These are phyloP conservation scores for Macropis europaea DNA, from an alignment of 2,888 invertebrate species.

Conservation along the genomic window DNA sequence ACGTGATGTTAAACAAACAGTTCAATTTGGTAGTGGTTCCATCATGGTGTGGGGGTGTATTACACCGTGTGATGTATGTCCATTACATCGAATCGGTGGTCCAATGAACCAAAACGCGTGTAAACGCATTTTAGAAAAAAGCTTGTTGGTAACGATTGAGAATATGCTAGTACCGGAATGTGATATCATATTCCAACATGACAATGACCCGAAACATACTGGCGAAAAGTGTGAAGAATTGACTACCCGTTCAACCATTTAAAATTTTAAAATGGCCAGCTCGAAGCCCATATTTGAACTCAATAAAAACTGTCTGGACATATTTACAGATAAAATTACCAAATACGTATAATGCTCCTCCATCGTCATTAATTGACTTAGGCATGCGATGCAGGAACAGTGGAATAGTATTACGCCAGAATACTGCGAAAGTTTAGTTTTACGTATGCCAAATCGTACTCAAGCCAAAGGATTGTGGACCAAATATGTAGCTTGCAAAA, in stretches of 20 bases:
- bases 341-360: constrained; percentile 1
- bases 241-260: constrained; percentile 5
- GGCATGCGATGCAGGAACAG: constrained; percentile 10
- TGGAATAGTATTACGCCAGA: constrained; percentile 2
- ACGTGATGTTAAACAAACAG: no score
- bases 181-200: constrained; percentile 18
- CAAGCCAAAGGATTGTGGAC: constrained; percentile 6
- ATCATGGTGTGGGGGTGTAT: constrained; percentile 37
- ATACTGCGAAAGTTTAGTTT: constrained; percentile 9
- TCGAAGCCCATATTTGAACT: constrained; percentile 20
- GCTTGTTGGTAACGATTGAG: constrained; percentile 1
- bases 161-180: constrained; percentile 30
- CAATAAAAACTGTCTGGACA: constrained; percentile 19
- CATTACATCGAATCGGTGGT: constrained; percentile 21
- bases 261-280: constrained; percentile 8
- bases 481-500: background rate
- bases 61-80: constrained; percentile 17
- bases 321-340: constrained; percentile 19
- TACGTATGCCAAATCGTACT: constrained; percentile 6
- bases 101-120: constrained; percentile 24
- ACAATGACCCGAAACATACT: background rate
- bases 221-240: constrained; percentile 12
- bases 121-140: constrained; percentile 23
- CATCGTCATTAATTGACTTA: background rate
- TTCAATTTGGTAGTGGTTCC: no score